Percentiles rank a stretch among this genome's conserved stretches.
Evolutionary conservation across 2,888 invertebrate species (phyloP).

Genomic region (Drosophila ezoana): DNA sequence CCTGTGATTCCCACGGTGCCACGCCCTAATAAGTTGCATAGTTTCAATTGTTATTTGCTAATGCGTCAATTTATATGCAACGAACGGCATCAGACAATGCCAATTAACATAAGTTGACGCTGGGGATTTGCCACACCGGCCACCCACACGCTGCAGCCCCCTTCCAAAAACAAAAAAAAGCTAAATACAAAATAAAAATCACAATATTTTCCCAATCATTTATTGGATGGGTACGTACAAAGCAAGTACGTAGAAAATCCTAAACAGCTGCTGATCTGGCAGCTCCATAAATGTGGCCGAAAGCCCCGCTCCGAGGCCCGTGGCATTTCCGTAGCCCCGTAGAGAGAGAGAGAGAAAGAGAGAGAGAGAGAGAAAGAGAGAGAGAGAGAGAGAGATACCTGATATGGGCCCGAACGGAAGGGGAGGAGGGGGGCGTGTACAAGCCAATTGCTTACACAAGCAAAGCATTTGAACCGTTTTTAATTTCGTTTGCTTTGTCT

Average conservation of each 20-base stretch:
- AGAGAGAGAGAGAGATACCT: background rate
- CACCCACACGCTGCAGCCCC: background rate
- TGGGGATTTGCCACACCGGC: conserved; percentile 23
- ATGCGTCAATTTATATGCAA: conserved; percentile 40
- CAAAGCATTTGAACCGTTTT: conserved; percentile 74
- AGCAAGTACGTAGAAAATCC: conserved; percentile 16
- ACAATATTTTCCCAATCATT: conserved; percentile 31
- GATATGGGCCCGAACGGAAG: background rate
- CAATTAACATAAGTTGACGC: conserved; percentile 20
- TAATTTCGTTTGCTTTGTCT: conserved; percentile 75
- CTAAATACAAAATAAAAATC: conserved; percentile 20
- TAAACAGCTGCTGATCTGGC: conserved; percentile 13
- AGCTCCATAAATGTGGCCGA: conserved; percentile 8
- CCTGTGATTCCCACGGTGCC: conserved; percentile 43
- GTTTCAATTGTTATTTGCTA: conserved; percentile 15
- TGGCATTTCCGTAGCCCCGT: conserved; percentile 50
- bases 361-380: background rate
- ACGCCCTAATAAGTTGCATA: conserved; percentile 1
- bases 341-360: background rate
- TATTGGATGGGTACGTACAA: conserved; percentile 3
- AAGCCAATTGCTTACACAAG: conserved; percentile 70
- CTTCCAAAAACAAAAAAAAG: conserved; percentile 13
- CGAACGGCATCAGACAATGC: conserved; percentile 8
- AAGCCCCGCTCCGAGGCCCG: background rate
- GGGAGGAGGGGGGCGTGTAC: conserved; percentile 4